phyloP scores from a whole-genome alignment of 2,888 invertebrate species.

The Oxystoma pomonae region DNA sequence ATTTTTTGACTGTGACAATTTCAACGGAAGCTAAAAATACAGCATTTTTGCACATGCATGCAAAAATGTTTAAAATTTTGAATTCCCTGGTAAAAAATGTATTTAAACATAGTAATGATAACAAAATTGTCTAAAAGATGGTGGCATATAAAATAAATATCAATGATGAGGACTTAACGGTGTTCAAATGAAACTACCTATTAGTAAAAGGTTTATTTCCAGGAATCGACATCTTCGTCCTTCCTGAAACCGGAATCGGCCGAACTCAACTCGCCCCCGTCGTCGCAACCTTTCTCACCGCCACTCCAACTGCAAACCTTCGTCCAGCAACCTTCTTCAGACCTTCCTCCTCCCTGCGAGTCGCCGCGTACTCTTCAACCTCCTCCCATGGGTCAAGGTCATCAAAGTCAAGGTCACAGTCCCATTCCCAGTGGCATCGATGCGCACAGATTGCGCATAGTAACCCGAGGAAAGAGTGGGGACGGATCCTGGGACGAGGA shows the following conservation, averaged over 20 bases:
- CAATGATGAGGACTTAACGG: no score
- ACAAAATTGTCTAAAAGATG: no score
- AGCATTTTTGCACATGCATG: no score
- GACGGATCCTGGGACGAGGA: conserved; percentile 81
- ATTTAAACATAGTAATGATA: no score
- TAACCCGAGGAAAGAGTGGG: conserved; percentile 44
- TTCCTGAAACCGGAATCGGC: not conserved
- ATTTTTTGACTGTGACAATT: no score
- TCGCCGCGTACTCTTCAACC: not conserved
- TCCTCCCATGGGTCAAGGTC: not conserved
- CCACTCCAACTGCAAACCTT: not conserved
- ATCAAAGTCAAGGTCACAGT: conserved; percentile 14
- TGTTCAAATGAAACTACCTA: no score
- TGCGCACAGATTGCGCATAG: conserved; percentile 42
- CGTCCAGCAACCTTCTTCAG: not conserved
- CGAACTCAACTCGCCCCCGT: not conserved
- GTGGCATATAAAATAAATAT: no score
- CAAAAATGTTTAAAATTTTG: no score
- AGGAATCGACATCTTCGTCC: not conserved
- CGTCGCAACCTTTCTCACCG: not conserved
- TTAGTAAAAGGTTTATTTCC: no score
- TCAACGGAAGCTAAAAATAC: no score
- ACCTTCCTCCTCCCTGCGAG: not conserved
- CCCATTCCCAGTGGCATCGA: conserved; percentile 27
- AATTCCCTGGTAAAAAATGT: no score